Base-by-base conservation (phyloP, 2,797 vertebrate genomes). In the Vultur gryphus region DNA sequence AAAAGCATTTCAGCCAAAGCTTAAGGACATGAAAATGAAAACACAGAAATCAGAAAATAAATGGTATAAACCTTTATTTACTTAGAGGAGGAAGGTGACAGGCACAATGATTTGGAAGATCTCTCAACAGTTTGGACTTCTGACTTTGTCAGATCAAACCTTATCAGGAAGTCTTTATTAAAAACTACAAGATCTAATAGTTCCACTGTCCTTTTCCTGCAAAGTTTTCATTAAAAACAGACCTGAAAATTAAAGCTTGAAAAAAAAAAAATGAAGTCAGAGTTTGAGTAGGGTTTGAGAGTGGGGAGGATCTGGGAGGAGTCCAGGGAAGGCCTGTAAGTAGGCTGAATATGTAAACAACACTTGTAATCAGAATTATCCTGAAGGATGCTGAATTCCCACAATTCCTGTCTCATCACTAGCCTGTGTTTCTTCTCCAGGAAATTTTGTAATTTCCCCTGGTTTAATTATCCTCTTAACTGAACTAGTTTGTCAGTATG, bases 391-490 rank as follows among this genome's bases (percentile, higher is more conserved):
- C 39, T 59, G 26, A 88, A 76, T 78, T 92, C 75, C 41, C 64
- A 85, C 59, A 61, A 31, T 64, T 89, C 71, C 49, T 17, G 9
- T 72, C 51, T 76, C 77, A 91, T 37, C 29, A 13, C 4, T 20
- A 91, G 71, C 39, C 39, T 73, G 33, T 65, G 55, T 51, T 89
- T 77, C 41, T 84, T 90, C 41, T 46, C 20, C 29, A 54, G 71
- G 69, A 97, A 84, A 69, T 73, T 79, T 67, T 90, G 29, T 84
- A 16, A 72, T 90, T 90, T 85, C 54, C 57, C 24, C 19, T n/a
- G 28, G 84, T 75, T 90, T 93, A 94, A 83, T 95, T 94, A 96
- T 83, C 64, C 41, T 29, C 25, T 66, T 81, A 92, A 76, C 71
- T 49, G 43, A 92, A 93, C 67, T 71, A 83, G 49, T 89, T 87